Conservation (phyloP, 2,113 vertebrate genomes). For the Butorides virescens region DNA sequence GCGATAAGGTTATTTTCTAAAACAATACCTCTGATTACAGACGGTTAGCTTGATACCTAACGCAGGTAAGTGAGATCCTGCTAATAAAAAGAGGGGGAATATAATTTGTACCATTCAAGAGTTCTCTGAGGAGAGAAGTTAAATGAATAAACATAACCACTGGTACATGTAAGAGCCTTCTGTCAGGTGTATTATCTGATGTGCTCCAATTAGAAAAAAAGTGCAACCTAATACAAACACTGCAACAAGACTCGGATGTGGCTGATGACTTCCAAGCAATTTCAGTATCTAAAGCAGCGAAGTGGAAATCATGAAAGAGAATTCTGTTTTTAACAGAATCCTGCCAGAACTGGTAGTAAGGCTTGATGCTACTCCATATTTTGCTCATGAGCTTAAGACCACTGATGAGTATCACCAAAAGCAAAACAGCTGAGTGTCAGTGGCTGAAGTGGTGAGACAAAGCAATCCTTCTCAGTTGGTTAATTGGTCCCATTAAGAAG, state of each 20-base stretch:
- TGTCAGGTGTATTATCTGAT: not conserved
- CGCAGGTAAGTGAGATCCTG: not conserved
- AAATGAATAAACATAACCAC: not conserved
- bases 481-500: not conserved
- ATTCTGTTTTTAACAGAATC: not conserved
- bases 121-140: not conserved
- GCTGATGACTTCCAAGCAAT: not conserved
- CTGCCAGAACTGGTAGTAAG: not conserved
- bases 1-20: not conserved
- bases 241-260: not conserved
- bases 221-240: not conserved
- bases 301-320: not conserved
- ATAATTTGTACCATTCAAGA: not conserved
- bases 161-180: not conserved
- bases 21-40: not conserved
- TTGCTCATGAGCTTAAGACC: not conserved
- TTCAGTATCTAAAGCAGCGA: not conserved
- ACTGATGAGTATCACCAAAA: not conserved
- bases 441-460: not conserved
- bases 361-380: not conserved
- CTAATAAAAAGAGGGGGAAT: not conserved
- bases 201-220: not conserved
- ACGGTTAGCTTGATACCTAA: not conserved
- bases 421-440: not conserved
- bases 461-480: not conserved